Evolutionary conservation across 2,797 vertebrate species (phyloP).

Genomic region (Sebastes iracundus): DNA sequence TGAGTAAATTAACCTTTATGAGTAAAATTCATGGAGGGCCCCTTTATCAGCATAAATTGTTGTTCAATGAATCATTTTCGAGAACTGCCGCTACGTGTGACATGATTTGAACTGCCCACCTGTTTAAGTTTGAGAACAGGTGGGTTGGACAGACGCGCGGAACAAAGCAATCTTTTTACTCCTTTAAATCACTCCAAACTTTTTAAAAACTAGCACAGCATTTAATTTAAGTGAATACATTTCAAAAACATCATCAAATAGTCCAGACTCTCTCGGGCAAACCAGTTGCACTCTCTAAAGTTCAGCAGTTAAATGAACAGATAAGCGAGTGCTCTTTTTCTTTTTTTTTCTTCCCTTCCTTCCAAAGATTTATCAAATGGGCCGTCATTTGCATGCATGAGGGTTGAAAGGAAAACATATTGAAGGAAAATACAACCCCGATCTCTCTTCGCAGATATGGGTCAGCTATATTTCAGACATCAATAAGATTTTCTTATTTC

Average conservation of each 20-base stretch:
- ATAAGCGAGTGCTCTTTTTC: constrained; percentile 23
- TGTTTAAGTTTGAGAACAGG: constrained; percentile 5
- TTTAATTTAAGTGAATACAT: constrained; percentile 50
- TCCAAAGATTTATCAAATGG: constrained; percentile 45
- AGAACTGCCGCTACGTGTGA: background rate
- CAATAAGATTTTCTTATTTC: constrained; percentile 66
- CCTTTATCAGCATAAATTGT: background rate
- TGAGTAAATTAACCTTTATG: constrained; percentile 6
- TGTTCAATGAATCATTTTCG: background rate
- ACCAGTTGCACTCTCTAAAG: constrained; percentile 49
- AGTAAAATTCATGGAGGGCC: background rate
- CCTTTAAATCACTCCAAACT: constrained; percentile 22
- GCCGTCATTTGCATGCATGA: constrained; percentile 67
- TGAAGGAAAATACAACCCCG: constrained; percentile 51
- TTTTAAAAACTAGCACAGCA: constrained; percentile 38
- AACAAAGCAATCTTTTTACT: constrained; percentile 10
- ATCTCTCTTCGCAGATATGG: constrained; percentile 49
- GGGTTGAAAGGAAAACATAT: constrained; percentile 54
- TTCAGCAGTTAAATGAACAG: constrained; percentile 66
- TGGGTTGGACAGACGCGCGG: constrained; percentile 4
- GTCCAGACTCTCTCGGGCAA: constrained; percentile 50
- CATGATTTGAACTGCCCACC: background rate
- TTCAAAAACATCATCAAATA: constrained; percentile 65
- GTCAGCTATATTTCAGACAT: constrained; percentile 69
- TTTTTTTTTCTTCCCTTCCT: background rate